A percentile compares a stretch with the other conserved stretches of the same genome.
Conservation (phyloP, 2,113 vertebrate genomes). For the Plecturocebus donacophilus region DNA sequence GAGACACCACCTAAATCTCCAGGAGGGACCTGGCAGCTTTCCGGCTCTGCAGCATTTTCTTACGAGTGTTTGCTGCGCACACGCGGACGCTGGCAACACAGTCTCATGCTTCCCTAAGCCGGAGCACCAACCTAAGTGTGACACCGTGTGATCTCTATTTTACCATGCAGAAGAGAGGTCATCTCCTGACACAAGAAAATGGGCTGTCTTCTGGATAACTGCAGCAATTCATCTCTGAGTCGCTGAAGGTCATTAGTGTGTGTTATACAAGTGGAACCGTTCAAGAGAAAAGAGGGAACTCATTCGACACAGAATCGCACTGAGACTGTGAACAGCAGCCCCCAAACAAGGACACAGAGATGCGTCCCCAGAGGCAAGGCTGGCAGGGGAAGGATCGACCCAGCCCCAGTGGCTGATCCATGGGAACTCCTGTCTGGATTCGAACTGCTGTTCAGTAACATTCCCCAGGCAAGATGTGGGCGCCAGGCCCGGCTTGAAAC, state of each 20-base stretch:
- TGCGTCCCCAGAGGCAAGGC: background rate
- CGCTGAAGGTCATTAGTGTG: background rate
- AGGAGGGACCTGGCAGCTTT: background rate
- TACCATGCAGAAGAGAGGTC: background rate
- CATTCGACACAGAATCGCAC: background rate
- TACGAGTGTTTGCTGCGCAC: rapidly evolving
- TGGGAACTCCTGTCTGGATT: background rate
- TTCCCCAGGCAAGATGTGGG: background rate
- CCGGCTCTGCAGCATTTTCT: rapidly evolving
- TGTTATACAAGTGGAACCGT: background rate
- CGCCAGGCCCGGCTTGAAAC: background rate
- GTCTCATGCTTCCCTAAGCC: background rate
- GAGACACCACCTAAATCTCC: too few relatives aligned
- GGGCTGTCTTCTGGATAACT: background rate
- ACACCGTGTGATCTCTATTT: rapidly evolving
- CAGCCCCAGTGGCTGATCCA: background rate
- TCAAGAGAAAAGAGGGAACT: background rate
- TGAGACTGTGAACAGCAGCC: background rate
- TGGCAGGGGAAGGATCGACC: background rate
- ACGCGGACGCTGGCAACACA: rapidly evolving
- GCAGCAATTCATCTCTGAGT: background rate
- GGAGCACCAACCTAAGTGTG: background rate
- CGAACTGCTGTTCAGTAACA: background rate
- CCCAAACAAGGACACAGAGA: background rate
- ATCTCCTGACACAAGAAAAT: background rate